Percentiles rank a stretch among this genome's conserved stretches.
phyloP scores from a whole-genome alignment of 2,888 invertebrate genomes.

The Catocala fraxini region DNA sequence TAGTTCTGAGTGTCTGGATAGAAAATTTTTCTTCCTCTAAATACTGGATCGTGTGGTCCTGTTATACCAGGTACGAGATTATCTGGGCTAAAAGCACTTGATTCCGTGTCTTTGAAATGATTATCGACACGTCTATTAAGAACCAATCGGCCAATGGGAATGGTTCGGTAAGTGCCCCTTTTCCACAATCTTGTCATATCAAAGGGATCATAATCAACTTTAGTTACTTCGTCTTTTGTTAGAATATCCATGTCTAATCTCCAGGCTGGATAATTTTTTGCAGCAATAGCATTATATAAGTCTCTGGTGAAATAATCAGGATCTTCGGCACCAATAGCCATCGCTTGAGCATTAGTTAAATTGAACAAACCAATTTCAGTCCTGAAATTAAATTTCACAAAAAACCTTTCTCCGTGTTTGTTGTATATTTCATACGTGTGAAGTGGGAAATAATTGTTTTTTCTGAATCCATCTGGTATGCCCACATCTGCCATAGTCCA shows the following conservation, averaged over 20 bases:
- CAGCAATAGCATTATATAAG: constrained; percentile 1
- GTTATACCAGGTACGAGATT: constrained; percentile 76
- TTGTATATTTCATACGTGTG: constrained; percentile 3
- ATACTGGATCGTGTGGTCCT: constrained; percentile 67
- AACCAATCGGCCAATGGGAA: constrained; percentile 64
- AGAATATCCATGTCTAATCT: constrained; percentile 71
- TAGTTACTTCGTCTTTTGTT: constrained; percentile 69
- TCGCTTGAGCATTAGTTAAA: not conserved
- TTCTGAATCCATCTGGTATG: not conserved
- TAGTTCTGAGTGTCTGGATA: constrained; percentile 71
- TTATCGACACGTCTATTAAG: constrained; percentile 67
- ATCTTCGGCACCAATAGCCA: not conserved
- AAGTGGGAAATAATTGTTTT: not conserved
- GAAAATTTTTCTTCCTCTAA: constrained; percentile 61
- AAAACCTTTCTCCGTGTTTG: not conserved
- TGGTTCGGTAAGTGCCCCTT: constrained; percentile 70
- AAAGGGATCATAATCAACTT: constrained; percentile 74
- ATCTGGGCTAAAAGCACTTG: constrained; percentile 66
- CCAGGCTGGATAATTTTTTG: constrained; percentile 1
- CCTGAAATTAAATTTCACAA: not conserved
- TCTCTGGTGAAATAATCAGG: constrained; percentile 1
- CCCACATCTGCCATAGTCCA: not conserved
- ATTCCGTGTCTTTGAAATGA: constrained; percentile 63
- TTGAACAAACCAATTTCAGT: not conserved
- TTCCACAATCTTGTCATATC: constrained; percentile 70